phyloP scores from a whole-genome alignment of 2,888 invertebrate genomes.

The Resseliella maxima region DNA sequence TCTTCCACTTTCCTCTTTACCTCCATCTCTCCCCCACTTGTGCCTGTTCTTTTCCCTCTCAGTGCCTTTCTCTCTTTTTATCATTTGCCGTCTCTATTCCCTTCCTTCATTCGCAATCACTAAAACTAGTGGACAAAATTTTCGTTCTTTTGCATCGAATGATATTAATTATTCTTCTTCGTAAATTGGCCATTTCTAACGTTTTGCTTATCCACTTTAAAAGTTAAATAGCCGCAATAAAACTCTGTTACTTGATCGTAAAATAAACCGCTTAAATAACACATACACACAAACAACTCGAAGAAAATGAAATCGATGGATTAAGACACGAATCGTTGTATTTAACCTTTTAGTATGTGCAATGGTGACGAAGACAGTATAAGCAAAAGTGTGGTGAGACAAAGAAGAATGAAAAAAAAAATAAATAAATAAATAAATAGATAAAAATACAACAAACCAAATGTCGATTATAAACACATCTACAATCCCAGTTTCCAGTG shows the following conservation, averaged over 20 bases:
- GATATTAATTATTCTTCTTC: slow-evolving; percentile 43
- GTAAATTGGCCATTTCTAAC: slow-evolving; percentile 44
- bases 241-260: slow-evolving; percentile 24
- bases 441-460: no score
- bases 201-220: slow-evolving; percentile 53
- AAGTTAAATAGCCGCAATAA: slow-evolving; percentile 51
- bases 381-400: neutral
- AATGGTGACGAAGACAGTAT: slow-evolving; percentile 5
- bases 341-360: neutral
- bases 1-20: no score
- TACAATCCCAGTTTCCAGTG: no score
- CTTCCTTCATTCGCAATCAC: neutral
- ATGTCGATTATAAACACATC: no score
- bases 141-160: neutral
- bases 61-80: no score
- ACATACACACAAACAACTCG: neutral
- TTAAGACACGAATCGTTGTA: slow-evolving; percentile 19
- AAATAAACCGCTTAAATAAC: slow-evolving; percentile 4
- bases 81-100: no score
- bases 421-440: no score
- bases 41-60: no score
- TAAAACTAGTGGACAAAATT: slow-evolving; percentile 4
- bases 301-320: neutral
- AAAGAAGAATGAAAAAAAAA: neutral
- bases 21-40: no score